A percentile compares a stretch with the other conserved stretches of the same genome.
Conservation (phyloP, 2,888 invertebrate genomes). For the Melinopterus prodromus region DNA sequence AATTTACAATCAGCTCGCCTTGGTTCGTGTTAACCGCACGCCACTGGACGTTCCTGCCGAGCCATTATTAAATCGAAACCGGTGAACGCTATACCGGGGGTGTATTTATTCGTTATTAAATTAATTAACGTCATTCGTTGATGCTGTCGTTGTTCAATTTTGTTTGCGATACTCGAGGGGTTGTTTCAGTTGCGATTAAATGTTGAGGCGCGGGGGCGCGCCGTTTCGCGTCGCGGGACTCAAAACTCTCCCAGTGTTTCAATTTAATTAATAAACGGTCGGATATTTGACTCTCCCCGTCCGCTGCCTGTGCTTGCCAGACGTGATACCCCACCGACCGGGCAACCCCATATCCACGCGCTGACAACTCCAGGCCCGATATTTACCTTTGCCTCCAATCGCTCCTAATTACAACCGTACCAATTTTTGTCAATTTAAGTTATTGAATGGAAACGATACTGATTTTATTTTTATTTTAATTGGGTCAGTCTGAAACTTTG, state of each 20-base stretch:
- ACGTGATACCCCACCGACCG: neutral
- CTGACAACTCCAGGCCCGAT: neutral
- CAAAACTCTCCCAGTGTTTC: neutral
- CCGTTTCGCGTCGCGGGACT: neutral
- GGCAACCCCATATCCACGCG: neutral
- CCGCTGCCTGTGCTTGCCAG: neutral
- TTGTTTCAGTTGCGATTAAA: neutral
- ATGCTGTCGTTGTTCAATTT: conserved; percentile 4
- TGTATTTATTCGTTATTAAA: neutral
- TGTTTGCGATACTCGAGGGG: neutral
- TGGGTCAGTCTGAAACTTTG: too few species aligned
- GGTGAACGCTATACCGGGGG: neutral
- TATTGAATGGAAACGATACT: neutral
- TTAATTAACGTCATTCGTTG: neutral
- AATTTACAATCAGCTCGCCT: neutral
- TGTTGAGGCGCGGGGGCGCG: neutral
- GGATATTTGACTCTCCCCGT: neutral
- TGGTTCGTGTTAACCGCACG: neutral
- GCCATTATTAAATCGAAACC: neutral
- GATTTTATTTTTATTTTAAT: neutral
- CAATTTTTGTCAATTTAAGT: conserved; percentile 34
- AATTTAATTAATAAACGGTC: neutral
- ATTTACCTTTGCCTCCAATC: neutral
- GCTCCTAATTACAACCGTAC: neutral
- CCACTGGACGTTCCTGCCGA: neutral